phyloP scores from a whole-genome alignment of 2,888 invertebrate species.

The Ametastegia equiseti region DNA sequence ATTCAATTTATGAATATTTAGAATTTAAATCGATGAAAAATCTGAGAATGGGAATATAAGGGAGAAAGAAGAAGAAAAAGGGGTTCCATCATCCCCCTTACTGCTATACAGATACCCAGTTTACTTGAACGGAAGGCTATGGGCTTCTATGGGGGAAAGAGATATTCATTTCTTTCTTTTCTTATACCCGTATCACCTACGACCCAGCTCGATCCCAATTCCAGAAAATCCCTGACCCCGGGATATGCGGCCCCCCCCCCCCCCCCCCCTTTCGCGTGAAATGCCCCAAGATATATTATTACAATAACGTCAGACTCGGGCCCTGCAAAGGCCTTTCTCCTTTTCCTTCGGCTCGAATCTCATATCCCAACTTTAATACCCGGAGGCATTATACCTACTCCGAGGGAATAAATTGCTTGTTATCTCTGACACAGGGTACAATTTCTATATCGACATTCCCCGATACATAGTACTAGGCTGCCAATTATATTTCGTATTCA shows the following conservation, averaged over 20 bases:
- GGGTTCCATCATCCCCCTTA: no score
- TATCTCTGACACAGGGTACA: constrained; percentile 17
- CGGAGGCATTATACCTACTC: constrained; percentile 23
- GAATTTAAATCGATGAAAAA: not conserved
- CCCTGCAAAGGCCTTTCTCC: no score
- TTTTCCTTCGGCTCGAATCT: not conserved
- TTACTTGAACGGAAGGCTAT: not conserved
- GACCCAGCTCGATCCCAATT: not conserved
- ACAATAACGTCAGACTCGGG: not conserved
- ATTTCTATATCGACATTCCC: not conserved
- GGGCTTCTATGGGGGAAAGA: not conserved
- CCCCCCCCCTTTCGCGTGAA: not conserved
- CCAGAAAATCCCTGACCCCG: constrained; percentile 17
- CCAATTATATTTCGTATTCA: not conserved
- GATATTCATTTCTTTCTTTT: not conserved
- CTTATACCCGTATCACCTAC: not conserved
- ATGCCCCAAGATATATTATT: constrained; percentile 18
- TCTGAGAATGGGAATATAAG: not conserved
- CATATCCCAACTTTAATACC: constrained; percentile 12
- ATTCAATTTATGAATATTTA: no score
- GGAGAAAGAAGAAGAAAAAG: no score
- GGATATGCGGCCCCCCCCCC: not conserved
- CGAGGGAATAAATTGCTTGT: constrained; percentile 42
- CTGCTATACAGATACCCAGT: not conserved
- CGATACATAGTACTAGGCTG: not conserved